phyloP scores from a whole-genome alignment of 2,888 invertebrate species.

The Mesoligia furuncula region DNA sequence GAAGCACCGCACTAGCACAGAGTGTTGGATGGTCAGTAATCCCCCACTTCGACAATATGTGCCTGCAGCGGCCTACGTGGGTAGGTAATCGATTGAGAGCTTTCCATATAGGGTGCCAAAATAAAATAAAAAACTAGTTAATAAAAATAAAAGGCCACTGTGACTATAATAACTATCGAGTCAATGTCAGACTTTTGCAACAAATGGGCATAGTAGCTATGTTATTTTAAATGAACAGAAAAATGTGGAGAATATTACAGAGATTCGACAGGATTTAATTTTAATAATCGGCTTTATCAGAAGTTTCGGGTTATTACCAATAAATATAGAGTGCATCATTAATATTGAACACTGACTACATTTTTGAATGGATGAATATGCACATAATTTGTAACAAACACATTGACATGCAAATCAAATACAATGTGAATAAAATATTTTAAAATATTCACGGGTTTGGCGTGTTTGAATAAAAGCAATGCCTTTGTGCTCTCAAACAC shows the following conservation, averaged over 20 bases:
- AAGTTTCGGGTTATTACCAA: background rate
- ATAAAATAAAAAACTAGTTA: background rate
- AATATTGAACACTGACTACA: conserved; percentile 25
- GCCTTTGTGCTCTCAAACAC: background rate
- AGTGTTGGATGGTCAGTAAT: too few relatives aligned
- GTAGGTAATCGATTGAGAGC: too few relatives aligned
- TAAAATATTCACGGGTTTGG: conserved; percentile 20
- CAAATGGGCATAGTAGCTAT: background rate
- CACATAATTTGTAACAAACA: conserved; percentile 13
- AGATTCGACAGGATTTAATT: too few relatives aligned
- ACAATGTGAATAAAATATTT: conserved; percentile 14
- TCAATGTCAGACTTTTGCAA: background rate
- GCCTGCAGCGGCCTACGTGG: too few relatives aligned
- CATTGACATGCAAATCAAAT: conserved; percentile 21
- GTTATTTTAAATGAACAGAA: background rate
- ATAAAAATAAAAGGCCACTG: background rate
- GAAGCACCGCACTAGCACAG: too few relatives aligned
- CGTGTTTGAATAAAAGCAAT: conserved; percentile 15
- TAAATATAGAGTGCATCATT: conserved; percentile 20
- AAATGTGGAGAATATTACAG: background rate
- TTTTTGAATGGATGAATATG: conserved; percentile 1
- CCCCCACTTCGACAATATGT: too few relatives aligned
- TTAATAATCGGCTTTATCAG: too few relatives aligned
- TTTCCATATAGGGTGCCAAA: background rate
- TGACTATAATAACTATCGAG: background rate